Evolutionary conservation across 2,797 vertebrate genomes (phyloP).

Genomic region (Sparidentex hasta): DNA sequence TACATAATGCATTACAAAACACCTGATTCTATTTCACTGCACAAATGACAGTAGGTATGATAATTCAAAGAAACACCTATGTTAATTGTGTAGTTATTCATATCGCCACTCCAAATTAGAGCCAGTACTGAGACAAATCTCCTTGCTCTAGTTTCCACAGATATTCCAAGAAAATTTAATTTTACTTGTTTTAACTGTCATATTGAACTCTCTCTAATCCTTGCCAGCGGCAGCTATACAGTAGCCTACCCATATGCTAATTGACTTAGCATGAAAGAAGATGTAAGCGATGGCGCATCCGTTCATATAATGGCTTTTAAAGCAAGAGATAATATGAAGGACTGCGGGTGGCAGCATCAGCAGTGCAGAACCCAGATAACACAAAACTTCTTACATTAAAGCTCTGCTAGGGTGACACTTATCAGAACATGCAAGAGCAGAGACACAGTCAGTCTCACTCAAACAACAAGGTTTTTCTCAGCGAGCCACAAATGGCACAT

Average conservation of each 20-base stretch:
- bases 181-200: conserved; percentile 18
- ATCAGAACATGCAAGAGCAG: conserved; percentile 36
- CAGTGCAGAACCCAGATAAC: conserved; percentile 52
- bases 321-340: conserved; percentile 30
- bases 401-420: conserved; percentile 41
- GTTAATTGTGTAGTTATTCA: conserved; percentile 14
- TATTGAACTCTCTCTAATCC: conserved; percentile 48
- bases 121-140: conserved; percentile 32
- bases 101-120: conserved; percentile 26
- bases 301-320: conserved; percentile 54
- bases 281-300: conserved; percentile 37
- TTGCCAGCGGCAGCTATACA: conserved; percentile 46
- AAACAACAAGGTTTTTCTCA: conserved; percentile 11
- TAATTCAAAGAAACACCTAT: conserved; percentile 18
- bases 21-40: conserved; percentile 9
- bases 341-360: conserved; percentile 26
- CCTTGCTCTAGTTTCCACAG: conserved; percentile 16
- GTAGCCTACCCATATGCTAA: conserved; percentile 54
- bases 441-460: conserved; percentile 31
- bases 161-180: conserved; percentile 19
- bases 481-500: conserved; percentile 8
- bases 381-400: conserved; percentile 31
- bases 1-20: conserved; percentile 5
- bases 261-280: conserved; percentile 48
- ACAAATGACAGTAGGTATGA: not conserved